These are phyloP conservation scores for Frankliniella fusca DNA, from an alignment of 2,888 invertebrate species.

Conservation along the genomic window DNA sequence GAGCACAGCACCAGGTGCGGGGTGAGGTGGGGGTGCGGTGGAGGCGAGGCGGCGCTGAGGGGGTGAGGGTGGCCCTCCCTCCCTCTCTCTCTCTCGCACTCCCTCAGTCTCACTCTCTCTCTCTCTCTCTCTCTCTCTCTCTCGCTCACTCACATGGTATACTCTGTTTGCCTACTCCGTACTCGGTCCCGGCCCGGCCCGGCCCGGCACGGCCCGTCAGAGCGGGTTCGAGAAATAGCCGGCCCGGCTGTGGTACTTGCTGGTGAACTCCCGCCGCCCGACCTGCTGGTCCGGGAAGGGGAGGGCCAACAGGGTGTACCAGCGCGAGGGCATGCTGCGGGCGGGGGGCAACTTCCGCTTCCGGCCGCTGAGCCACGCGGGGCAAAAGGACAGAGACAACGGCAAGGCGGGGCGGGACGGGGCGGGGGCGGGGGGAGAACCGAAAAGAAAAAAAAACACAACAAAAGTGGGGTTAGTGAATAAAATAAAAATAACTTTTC, in stretches of 20 bases:
- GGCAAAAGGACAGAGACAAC: not conserved
- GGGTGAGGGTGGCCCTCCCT: not conserved
- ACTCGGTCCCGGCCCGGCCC: slow-evolving; percentile 25
- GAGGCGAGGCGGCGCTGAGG: not conserved
- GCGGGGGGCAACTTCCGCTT: slow-evolving; percentile 49
- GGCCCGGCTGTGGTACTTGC: slow-evolving; percentile 70
- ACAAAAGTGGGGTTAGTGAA: slow-evolving; percentile 12
- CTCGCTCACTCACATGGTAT: slow-evolving; percentile 22
- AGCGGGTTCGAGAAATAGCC: slow-evolving; percentile 86
- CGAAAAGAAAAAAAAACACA: not conserved
- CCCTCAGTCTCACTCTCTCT: not conserved
- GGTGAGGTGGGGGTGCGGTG: slow-evolving; percentile 16
- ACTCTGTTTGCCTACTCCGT: slow-evolving; percentile 29
- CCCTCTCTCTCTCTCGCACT: not conserved
- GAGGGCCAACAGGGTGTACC: slow-evolving; percentile 85
- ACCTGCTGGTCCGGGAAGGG: slow-evolving; percentile 92
- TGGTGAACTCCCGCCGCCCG: slow-evolving; percentile 75
- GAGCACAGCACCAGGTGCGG: not conserved
- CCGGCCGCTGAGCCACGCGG: slow-evolving; percentile 46
- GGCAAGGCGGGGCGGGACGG: not conserved
- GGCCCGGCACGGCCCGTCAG: slow-evolving; percentile 47
- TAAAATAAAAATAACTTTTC: not conserved
- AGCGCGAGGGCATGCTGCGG: slow-evolving; percentile 65
- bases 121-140: not conserved
- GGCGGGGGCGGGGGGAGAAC: no score